Conservation (phyloP, 2,797 vertebrate genomes). For the Choloepus didactylus region DNA sequence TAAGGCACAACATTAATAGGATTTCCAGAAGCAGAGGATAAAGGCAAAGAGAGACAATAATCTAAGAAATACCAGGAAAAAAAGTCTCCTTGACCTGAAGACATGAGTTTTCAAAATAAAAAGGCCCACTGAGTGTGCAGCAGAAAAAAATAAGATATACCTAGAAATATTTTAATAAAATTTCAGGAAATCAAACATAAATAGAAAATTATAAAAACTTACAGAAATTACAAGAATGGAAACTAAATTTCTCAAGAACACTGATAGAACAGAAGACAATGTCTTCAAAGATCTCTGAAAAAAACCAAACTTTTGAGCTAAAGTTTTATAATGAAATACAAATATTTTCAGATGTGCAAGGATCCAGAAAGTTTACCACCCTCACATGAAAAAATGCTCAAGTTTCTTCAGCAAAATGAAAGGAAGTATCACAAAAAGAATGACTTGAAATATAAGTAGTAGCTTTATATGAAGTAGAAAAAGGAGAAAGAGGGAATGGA, state of each 20-base stretch:
- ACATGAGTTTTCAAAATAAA: not conserved
- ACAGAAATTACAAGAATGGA: constrained; percentile 1
- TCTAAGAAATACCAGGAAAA: not conserved
- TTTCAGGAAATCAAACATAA: constrained; percentile 57
- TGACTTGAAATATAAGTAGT: not conserved
- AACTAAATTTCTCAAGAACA: constrained; percentile 16
- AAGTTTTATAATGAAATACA: constrained; percentile 21
- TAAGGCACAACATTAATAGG: constrained; percentile 27
- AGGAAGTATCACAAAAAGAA: not conserved
- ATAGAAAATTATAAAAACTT: not conserved
- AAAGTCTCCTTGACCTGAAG: not conserved
- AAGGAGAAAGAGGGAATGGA: not conserved
- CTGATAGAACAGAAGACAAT: not conserved
- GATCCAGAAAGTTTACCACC: constrained; percentile 15
- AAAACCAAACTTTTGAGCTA: not conserved
- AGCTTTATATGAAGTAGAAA: not conserved
- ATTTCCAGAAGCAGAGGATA: not conserved
- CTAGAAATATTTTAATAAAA: constrained; percentile 37
- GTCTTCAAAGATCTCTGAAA: not conserved
- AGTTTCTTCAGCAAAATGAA: constrained; percentile 28
- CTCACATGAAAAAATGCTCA: not conserved
- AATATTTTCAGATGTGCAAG: not conserved
- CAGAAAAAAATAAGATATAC: not conserved
- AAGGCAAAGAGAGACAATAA: not conserved
- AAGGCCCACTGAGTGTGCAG: not conserved